Base-by-base conservation (phyloP, 2,888 invertebrate species). In the Orchestes rusci region DNA sequence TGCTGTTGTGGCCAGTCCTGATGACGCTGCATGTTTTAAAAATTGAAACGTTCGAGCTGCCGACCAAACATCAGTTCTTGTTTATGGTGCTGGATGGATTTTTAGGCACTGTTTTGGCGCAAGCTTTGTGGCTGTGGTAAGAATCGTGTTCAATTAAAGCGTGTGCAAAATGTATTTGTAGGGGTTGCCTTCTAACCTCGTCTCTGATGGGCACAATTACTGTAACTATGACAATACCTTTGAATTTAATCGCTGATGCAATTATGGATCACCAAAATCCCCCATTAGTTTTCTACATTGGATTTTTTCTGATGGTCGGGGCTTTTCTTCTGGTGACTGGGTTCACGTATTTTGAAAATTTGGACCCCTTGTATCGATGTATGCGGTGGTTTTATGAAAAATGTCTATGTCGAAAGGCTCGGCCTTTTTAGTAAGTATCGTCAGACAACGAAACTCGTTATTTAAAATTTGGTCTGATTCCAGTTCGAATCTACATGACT, bases 111-210 rank as follows among this genome's bases (percentile, higher is more conserved):
- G 84, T 95, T 40, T 72, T 96, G 32, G 84, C 91, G 1, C 93
- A 96, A 71, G 84, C 89, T 19, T 71, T 95, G 34, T 95, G 94
- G 94, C 73, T 95, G 32, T 92, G 92, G 88, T 90, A 69, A 70
- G 75, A 66, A 45, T 44, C 2, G 15, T 35, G 17, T 12, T 3
- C 10, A 23, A 23, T 27, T 13, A 27, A 5, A 23, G 16, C 23
- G 5, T 23, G 10, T 7, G 7, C 23, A 23, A 23, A 7, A 7
- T 31, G 12, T n/a, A n/a, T 30, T 53, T 52, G 43, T 19, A 57
- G 57, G 58, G 96, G 93, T 37, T 87, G 91, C 59, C 92, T 94
- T 58, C 72, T 96, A 57, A 96, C 96, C 13, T 94, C 94, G 10
- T 84, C 91, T 1, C 74, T 90, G 35, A 84, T 91, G 57, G 95